Evolutionary conservation across 2,888 invertebrate species (phyloP).

Genomic region (Opisthograptis luteolata): DNA sequence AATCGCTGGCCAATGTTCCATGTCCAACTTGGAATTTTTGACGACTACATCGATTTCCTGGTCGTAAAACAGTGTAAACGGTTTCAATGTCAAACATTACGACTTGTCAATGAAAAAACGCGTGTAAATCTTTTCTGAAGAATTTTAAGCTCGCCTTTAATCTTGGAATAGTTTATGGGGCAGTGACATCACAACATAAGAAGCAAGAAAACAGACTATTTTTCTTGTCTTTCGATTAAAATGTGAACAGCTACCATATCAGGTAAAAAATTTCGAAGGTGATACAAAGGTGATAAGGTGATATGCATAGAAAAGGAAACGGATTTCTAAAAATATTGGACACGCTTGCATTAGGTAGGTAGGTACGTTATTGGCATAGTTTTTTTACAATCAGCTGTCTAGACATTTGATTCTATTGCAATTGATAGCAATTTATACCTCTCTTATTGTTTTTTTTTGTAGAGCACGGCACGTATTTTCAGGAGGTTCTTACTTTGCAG

Average conservation of each 20-base stretch:
- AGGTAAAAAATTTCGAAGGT: no score
- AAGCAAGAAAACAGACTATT: slow-evolving; percentile 31
- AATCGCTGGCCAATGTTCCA: slow-evolving; percentile 59
- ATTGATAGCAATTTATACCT: slow-evolving; percentile 59
- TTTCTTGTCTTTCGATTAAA: slow-evolving; percentile 30
- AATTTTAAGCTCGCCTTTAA: slow-evolving; percentile 49
- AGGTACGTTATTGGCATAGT: neutral
- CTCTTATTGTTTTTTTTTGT: no score
- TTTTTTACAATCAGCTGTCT: slow-evolving; percentile 61
- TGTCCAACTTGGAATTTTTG: slow-evolving; percentile 58
- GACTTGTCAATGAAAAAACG: slow-evolving; percentile 66
- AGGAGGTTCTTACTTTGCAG: no score
- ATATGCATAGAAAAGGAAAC: no score
- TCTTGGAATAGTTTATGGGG: slow-evolving; percentile 38
- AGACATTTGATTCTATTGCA: slow-evolving; percentile 56
- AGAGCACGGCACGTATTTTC: no score
- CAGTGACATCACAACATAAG: slow-evolving; percentile 33
- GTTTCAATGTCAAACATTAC: slow-evolving; percentile 78
- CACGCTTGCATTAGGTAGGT: no score
- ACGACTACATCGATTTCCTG: slow-evolving; percentile 68
- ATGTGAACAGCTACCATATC: slow-evolving; percentile 28
- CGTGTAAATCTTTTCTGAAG: slow-evolving; percentile 46
- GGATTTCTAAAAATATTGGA: no score
- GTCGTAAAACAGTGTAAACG: slow-evolving; percentile 72
- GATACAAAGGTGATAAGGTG: no score